Percentiles rank a stretch among this genome's conserved stretches.
Evolutionary conservation across 2,113 vertebrate species (phyloP).

Genomic region (Pachyramphus minor): DNA sequence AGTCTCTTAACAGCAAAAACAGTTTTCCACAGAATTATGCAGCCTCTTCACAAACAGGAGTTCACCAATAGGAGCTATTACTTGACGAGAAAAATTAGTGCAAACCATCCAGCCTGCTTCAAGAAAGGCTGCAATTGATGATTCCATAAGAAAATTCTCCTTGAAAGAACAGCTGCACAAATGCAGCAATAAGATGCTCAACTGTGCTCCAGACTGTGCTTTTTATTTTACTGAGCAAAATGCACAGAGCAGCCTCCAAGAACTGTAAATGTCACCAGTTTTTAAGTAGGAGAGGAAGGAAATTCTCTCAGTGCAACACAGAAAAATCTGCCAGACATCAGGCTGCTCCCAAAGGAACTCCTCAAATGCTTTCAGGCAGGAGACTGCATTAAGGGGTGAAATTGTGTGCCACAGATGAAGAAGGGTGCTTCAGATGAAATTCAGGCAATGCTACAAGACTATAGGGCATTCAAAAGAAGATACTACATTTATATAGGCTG

Average conservation of each 20-base stretch:
- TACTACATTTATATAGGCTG: neutral
- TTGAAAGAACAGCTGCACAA: constrained; percentile 4
- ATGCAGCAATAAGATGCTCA: neutral
- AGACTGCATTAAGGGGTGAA: neutral
- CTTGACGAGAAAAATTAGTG: neutral
- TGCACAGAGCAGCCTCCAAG: neutral
- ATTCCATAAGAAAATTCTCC: constrained; percentile 5
- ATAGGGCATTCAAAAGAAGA: neutral
- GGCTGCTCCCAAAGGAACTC: neutral
- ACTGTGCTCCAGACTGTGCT: neutral
- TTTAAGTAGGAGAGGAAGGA: neutral
- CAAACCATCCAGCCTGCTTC: neutral
- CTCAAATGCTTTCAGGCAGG: neutral
- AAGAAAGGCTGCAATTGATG: neutral
- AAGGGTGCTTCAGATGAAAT: neutral
- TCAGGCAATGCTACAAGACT: neutral
- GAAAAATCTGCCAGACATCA: neutral
- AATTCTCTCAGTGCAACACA: neutral
- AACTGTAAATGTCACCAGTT: neutral
- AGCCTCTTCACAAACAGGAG: constrained; percentile 1
- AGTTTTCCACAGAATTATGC: constrained; percentile 17
- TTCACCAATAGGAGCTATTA: neutral
- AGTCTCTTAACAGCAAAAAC: neutral
- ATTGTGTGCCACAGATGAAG: neutral
- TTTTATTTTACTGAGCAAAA: neutral